Conservation (phyloP, 2,797 vertebrate genomes). For the Ceryle rudis region DNA sequence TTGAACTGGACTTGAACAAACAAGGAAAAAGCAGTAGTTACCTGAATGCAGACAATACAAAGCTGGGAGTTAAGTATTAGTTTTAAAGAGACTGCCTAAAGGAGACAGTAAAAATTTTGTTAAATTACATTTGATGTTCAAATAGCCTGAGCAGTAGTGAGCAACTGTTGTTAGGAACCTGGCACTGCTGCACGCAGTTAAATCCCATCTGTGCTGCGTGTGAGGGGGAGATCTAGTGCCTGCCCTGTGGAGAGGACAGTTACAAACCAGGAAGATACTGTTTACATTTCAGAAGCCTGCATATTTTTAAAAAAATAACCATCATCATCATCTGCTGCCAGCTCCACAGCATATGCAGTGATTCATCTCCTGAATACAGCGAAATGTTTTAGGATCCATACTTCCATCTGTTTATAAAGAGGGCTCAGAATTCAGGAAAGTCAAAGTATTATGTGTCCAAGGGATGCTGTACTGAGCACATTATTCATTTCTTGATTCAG, state of each 20-base stretch:
- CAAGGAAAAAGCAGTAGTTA: not conserved
- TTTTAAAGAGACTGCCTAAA: not conserved
- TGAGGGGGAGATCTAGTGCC: not conserved
- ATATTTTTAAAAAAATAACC: not conserved
- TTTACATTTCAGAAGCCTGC: not conserved
- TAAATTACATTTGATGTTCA: not conserved
- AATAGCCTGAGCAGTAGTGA: not conserved
- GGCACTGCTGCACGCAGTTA: not conserved
- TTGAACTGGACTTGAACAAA: not conserved
- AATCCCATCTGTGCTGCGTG: not conserved
- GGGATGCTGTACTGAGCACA: not conserved
- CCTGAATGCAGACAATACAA: not conserved
- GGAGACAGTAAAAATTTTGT: not conserved
- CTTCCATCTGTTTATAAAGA: not conserved
- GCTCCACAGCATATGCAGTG: not conserved
- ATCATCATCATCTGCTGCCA: not conserved
- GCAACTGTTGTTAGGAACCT: not conserved
- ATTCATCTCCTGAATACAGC: not conserved
- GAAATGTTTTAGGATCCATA: not conserved
- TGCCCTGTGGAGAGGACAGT: not conserved
- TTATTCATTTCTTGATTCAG: not conserved
- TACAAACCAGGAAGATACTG: rapidly evolving
- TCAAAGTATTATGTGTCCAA: not conserved
- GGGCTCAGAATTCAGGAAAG: not conserved
- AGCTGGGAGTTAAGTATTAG: not conserved